Base-by-base conservation (phyloP, 2,113 vertebrate species). In the Recurvirostra avosetta region DNA sequence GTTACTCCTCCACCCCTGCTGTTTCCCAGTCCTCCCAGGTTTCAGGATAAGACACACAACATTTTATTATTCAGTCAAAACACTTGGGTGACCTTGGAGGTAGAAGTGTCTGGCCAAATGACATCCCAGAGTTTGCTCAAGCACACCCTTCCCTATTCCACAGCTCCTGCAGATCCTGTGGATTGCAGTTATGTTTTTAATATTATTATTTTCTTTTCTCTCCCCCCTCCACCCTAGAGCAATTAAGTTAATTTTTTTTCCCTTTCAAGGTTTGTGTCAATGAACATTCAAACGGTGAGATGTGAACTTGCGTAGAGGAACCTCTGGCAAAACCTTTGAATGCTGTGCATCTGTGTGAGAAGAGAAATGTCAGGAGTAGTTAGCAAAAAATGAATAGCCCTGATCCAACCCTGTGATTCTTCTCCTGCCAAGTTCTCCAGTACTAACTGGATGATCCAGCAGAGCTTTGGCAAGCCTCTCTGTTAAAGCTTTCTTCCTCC, bases 11-110 rank as follows among this genome's bases (percentile, higher is more conserved):
- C 77, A 85, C 63, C 77, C 90, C 82, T 94, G 96, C 92, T 86
- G 79, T 84, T 97, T 95, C 88, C 52, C 68, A 87, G 76, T 95
- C 55, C 80, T 94, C 59, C 84, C 55, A 95, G 40, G 91, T 92
- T 95, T 88, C 78, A 78, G 94, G 53, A 71, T 86, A 88, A 90
- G 84, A 87, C 80, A 76, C 74, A 92, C 80, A 94, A 73, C 62
- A 87, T 58, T 66, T 91, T 91, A 92, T 97, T 95, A 94, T 91
- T 95, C 66, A 66, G 77, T 95, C 87, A 95, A 95, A 97, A 94
- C 86, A 95, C 76, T 92, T 96, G 94, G 40, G 91, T 97, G 95
- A 97, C 96, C 97, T 97, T 94, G 93, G 86, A 95, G 70, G 95
- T 82, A 92, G 79, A 96, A 96, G 38, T 8, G 65, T 94, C 96